These are phyloP conservation scores for Pempheris klunzingeri DNA, from an alignment of 2,797 vertebrate species.

Conservation along the genomic window DNA sequence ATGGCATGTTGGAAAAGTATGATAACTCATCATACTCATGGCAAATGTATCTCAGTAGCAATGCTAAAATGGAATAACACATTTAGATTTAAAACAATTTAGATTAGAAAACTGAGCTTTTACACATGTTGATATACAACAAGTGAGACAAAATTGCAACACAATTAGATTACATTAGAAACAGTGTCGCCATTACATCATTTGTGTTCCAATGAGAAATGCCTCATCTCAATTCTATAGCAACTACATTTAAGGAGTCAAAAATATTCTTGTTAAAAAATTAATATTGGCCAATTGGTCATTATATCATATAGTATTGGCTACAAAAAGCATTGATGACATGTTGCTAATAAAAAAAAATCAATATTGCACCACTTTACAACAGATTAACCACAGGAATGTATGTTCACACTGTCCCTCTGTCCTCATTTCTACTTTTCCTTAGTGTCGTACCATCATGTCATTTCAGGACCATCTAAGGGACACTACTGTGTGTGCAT, in stretches of 20 bases:
- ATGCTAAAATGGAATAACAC: not conserved
- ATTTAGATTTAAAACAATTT: not conserved
- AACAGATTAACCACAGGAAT: not conserved
- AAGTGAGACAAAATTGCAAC: not conserved
- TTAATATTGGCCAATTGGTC: no score
- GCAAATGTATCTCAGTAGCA: not conserved
- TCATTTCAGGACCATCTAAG: slow-evolving; percentile 10
- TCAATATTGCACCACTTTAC: not conserved
- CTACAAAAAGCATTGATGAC: not conserved
- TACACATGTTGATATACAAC: no score
- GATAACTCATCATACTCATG: not conserved
- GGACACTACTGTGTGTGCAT: slow-evolving; percentile 24
- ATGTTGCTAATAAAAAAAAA: no score
- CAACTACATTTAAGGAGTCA: no score
- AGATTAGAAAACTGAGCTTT: not conserved
- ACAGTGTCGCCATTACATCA: rapidly evolving
- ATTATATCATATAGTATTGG: no score
- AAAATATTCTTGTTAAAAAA: no score
- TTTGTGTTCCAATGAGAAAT: not conserved
- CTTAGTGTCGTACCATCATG: slow-evolving; percentile 1
- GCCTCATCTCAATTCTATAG: no score
- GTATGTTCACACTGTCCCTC: not conserved
- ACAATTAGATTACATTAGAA: no score
- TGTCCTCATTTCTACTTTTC: not conserved
- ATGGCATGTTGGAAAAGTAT: not conserved